Base-by-base conservation (phyloP, 2,797 vertebrate genomes). In the Xenentodon cancila region DNA sequence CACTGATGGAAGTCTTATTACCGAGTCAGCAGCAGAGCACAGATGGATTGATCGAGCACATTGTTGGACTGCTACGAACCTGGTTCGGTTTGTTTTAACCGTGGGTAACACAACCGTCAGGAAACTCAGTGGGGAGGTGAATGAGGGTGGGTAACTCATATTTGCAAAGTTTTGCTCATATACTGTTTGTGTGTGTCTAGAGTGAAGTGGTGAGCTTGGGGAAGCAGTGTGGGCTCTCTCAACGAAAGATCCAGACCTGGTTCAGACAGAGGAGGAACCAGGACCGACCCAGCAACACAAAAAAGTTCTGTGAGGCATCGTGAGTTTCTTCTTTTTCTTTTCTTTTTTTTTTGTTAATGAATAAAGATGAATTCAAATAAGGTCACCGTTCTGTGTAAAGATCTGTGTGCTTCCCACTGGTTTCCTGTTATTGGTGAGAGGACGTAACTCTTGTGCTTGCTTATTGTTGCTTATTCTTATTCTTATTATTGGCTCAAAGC, bases 301-400 rank as follows among this genome's bases (percentile, higher is more conserved):
- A 93, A 87, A 99, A 98, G 86, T 99, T 99, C 89, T 94, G 93
- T 0, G 95, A 97, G 79, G 95, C 95, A 74, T 93, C 92, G 96
- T 97, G 82, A 94, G 93, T 85, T 25, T 17, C 46, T 27, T 53
- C 19, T 22, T 27, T 3, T 12, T 45, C 11, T 13, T 20, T 1
- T 13, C 21, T 34, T 25, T 18, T 22, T 21, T 49, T 25, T n/a
- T n/a, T n/a, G n/a, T n/a, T n/a, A n/a, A 15, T 22, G 21, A 17
- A 7, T 27, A 30, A 30, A 30, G 30, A 30, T 49, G 7, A 25
- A 50, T 25, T 27, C 15, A 50, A 16, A 7, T 27, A 16, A 25
- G 13, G 13, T 49, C 30, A 30, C 5, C 7, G 30, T 30, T 30
- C 5, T 50, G 5, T 3, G 3, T 48, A 21, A 22, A 46, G 20